Evolutionary conservation across 2,888 invertebrate genomes (phyloP), one percentile per base, ranked within the genome.

Genomic region (Tipula helvola): DNA sequence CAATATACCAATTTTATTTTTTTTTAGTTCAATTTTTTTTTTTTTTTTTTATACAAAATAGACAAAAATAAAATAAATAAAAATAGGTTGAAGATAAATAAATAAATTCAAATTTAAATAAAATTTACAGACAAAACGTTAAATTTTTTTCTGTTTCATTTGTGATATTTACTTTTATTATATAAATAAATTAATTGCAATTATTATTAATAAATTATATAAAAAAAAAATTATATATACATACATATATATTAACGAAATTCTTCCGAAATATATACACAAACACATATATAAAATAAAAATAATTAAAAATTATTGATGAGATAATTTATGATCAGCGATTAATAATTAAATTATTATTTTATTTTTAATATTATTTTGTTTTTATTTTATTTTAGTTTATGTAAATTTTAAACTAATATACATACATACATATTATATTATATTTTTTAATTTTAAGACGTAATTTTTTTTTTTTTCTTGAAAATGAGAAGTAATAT

Each of bases 171-270:
- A 71, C 71, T 71, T 71, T 71, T 71, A 71, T 71, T 71, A 28
- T 71, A 71, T 71, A 71, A 71, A 71, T 71, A 71, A 71, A 71
- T 71, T 71, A 71, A 71, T 71, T 71, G 71, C 71, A 71, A 71
- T 71, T 71, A 71, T 71, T 28, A 71, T 71, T 71, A 71, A 71
- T 71, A 71, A 71, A 28, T 71, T 71, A 71, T 71, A 71, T 10
- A 71, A 10, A 28, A n/a, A 57, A 57, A 57, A 57, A n/a, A 52
- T n/a, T 52, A 52, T 52, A 41, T 47, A 47, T 52, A 52, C n/a
- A 52, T 71, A 71, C 28, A 71, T 71, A 52, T 71, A 71, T 71
- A 71, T 71, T 71, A 71, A 71, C 71, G 71, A 71, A 10, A 71
- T 71, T 71, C 71, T 71, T 71, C 71, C 71, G 28, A 71, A 71